Conservation (phyloP, 1,140 invertebrate species). For the Bilobella aurantiaca region DNA sequence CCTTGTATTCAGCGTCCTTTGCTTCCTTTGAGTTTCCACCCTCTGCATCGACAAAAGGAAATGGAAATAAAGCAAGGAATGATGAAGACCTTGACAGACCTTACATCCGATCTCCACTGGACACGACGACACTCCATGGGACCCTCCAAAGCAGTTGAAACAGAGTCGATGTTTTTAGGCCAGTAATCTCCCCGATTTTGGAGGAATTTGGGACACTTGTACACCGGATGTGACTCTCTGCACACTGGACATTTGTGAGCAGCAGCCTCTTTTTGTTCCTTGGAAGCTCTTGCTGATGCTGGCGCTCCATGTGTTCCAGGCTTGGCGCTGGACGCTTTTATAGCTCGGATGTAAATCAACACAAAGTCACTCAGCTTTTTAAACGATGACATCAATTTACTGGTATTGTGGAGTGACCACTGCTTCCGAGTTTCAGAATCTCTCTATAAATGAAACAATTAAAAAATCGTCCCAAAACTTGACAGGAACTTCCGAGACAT, state of each 20-base stretch:
- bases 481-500: not conserved
- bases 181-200: not conserved
- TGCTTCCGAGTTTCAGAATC: not conserved
- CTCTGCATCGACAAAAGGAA: too few species aligned
- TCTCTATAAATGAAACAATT: not conserved
- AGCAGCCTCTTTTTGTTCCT: not conserved
- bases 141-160: not conserved
- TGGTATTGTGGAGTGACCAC: not conserved
- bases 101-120: too few species aligned
- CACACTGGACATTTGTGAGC: not conserved
- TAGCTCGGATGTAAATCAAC: not conserved
- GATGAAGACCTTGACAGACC: not conserved
- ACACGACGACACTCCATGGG: too few species aligned
- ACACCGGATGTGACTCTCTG: not conserved
- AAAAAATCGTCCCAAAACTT: constrained; percentile 2
- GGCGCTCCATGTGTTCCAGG: too few species aligned
- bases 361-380: not conserved
- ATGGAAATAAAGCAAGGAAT: not conserved
- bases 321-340: not conserved
- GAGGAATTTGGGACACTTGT: not conserved
- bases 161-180: not conserved
- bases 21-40: too few species aligned
- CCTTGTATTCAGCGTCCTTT: not conserved
- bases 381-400: not conserved
- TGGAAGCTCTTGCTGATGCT: not conserved